A percentile compares a stretch with the other conserved stretches of the same genome.
phyloP scores from a whole-genome alignment of 1,140 invertebrate genomes.

The Caenorhabditis inopinata region DNA sequence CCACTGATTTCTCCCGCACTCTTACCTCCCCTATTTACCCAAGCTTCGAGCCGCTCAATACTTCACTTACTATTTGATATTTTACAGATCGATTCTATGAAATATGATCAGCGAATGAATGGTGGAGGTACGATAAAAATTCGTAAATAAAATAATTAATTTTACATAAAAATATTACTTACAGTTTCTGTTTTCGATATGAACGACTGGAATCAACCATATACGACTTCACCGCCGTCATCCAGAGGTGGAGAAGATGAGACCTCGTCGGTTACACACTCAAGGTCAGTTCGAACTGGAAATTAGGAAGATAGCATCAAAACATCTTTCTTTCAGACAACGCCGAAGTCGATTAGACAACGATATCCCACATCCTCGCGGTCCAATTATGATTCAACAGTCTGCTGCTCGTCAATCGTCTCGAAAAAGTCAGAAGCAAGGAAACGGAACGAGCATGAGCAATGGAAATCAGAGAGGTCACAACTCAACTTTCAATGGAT shows the following conservation, averaged over 20 bases:
- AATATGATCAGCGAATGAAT: constrained; percentile 18
- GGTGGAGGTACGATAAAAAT: not conserved
- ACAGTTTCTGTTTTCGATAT: not conserved
- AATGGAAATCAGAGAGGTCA: not conserved
- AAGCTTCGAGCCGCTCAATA: not conserved
- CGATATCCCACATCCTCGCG: not conserved
- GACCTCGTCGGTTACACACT: not conserved
- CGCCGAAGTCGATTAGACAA: not conserved
- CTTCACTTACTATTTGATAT: not conserved
- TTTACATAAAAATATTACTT: not conserved
- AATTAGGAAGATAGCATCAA: not conserved
- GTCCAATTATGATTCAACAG: not conserved
- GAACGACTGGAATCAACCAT: constrained; percentile 17
- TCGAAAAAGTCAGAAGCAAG: not conserved
- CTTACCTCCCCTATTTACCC: not conserved
- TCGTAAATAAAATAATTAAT: not conserved
- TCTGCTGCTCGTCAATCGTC: not conserved
- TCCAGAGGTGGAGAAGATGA: constrained; percentile 6
- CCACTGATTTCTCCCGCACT: too few species aligned
- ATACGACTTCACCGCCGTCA: not conserved
- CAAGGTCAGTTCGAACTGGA: not conserved
- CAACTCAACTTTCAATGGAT: constrained; percentile 13
- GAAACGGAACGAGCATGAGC: not conserved
- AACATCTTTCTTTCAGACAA: not conserved
- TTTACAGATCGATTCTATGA: constrained; percentile 18